These are phyloP conservation scores for Myripristis murdjan DNA, from an alignment of 2,797 vertebrate genomes.

Conservation along the genomic window DNA sequence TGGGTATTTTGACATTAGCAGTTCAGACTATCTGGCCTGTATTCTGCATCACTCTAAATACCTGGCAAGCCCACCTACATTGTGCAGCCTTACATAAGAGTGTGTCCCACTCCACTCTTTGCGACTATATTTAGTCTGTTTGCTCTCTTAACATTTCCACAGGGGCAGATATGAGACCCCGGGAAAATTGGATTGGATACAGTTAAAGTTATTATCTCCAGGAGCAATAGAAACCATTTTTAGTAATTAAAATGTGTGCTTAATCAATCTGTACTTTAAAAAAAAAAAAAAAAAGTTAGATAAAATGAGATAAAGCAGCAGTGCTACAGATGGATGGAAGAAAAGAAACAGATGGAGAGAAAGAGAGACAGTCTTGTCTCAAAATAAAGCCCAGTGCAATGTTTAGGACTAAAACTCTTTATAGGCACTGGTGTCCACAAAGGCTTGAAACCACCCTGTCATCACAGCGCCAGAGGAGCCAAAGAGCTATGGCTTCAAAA, in stretches of 20 bases:
- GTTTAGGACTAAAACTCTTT: background rate
- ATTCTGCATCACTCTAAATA: background rate
- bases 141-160: constrained; percentile 7
- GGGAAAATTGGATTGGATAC: background rate
- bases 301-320: background rate
- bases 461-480: background rate
- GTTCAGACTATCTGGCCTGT: background rate
- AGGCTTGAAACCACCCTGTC: background rate
- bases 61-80: constrained; percentile 12
- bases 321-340: background rate
- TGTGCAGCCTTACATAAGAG: constrained; percentile 8
- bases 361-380: background rate
- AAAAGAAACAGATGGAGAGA: background rate
- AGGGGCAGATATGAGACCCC: constrained; percentile 10
- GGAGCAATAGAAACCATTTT: too few relatives aligned
- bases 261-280: background rate
- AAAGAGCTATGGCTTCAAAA: background rate
- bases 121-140: constrained; percentile 34
- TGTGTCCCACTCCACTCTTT: constrained; percentile 6
- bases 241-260: background rate
- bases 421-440: background rate
- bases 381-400: too few relatives aligned
- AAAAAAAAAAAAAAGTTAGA: background rate
- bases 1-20: too few relatives aligned
- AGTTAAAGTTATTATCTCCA: background rate